A percentile compares a stretch with the other conserved stretches of the same genome.
Conservation (phyloP, 2,797 vertebrate genomes). For the Mionectes olivaceus region DNA sequence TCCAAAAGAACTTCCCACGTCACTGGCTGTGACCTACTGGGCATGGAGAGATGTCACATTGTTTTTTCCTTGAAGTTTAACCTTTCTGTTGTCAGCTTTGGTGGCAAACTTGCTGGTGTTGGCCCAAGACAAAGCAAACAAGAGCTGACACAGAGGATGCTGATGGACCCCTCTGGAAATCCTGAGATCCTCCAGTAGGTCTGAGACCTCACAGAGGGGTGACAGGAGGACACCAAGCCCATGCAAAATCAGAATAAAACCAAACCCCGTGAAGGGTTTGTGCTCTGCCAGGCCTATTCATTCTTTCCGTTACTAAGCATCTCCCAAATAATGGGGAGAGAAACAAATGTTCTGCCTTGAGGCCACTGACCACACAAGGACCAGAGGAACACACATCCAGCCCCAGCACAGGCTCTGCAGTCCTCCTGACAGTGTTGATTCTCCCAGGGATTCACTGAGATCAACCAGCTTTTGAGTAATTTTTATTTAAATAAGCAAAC, state of each 20-base stretch:
- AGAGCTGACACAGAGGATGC: not conserved
- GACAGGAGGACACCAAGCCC: not conserved
- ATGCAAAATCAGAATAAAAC: not conserved
- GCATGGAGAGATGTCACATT: rapidly evolving
- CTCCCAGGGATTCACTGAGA: not conserved
- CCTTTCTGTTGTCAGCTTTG: not conserved
- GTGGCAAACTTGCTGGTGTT: not conserved
- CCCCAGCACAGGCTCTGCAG: not conserved
- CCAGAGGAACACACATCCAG: not conserved
- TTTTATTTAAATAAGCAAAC: constrained; percentile 32
- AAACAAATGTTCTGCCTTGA: not conserved
- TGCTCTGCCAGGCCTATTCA: not conserved
- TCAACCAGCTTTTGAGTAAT: constrained; percentile 5
- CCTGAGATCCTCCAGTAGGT: not conserved
- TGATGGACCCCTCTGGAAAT: not conserved
- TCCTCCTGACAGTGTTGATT: not conserved
- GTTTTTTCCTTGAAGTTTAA: not conserved
- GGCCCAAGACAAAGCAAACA: not conserved
- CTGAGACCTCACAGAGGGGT: not conserved
- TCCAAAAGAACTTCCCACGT: not conserved
- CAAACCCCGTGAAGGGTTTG: not conserved
- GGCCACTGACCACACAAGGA: not conserved
- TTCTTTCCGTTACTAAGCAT: not conserved
- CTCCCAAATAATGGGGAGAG: not conserved
- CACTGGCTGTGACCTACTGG: not conserved